Base-by-base conservation (phyloP, 2,797 vertebrate species). In the Dryobates pubescens region DNA sequence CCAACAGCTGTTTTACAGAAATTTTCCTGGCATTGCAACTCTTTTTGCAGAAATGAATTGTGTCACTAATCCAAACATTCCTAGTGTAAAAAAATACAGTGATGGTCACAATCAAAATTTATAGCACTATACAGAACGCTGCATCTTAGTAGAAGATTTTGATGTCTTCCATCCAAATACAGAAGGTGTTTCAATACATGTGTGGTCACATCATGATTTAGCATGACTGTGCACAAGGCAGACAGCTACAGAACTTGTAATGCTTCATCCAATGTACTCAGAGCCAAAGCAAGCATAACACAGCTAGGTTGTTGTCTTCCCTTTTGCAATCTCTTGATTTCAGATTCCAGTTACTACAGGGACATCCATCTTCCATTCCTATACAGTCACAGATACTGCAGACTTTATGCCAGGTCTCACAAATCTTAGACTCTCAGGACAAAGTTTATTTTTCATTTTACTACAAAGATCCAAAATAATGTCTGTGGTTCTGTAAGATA, bases 351-450 rank as follows among this genome's bases (percentile, higher is more conserved):
- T 68, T 62, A 36, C 72, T 91, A 65, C 58, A 36, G 41, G 76
- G 77, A 88, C 57, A 89, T 72, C 62, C 45, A 84, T 75, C 86
- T 78, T 76, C 90, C 58, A 24, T 81, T 87, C 82, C 54, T 86
- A 19, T 43, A 67, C 68, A 89, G 38, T 77, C 82, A 71, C 17
- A 85, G 71, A 65, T 73, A 84, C 4, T 69, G 38, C 49, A 91
- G 82, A 82, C 70, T 71, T 95, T 80, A 54, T 90, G 49, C 65
- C 70, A 93, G 34, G 24, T 71, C 13, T 74, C 2, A 1, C n/a
- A 51, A 82, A 84, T 83, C 63, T 86, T 32, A 83, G 20, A n/a
- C 62, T 38, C 58, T 71, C 59, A 83, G 54, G 27, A 91, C 51
- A 90, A 90, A 75, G 75, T 12, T 36, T 75, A 69, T 45, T 65